Base-by-base conservation (phyloP, 2,797 vertebrate genomes). In the Ciconia nigra region DNA sequence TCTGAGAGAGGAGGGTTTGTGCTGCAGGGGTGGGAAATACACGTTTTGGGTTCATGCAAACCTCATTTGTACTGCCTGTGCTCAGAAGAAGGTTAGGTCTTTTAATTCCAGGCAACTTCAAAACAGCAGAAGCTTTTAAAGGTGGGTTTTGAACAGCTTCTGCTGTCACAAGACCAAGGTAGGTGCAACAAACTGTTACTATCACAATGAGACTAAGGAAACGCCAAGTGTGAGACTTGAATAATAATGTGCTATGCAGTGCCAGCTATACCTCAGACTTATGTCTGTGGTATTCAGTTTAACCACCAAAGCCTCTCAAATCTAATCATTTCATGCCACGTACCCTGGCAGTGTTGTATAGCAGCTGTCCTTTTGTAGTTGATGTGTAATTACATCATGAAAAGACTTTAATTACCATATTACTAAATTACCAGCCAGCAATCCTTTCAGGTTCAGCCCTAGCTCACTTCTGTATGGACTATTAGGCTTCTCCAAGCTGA, bases 201-300 rank as follows among this genome's bases (percentile, higher is more conserved):
- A 39, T 93, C 93, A 93, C 82, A 95, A 66, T 88, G 90, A 93
- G 65, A 79, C 72, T 69, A 83, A 95, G 89, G 76, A 96, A 91
- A 91, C 20, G 0, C 55, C 33, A 88, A 90, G 82, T 70, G 58
- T 92, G 95, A 94, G 97, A 91, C 93, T 88, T 88, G 97, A 97
- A 97, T 97, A 94, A 88, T 96, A 92, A 95, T 86, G 76, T 37
- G 29, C 55, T 83, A 3, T 73, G 84, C 15, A 3, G 35, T 96
- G 92, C 89, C 90, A 92, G 92, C 84, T 94, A 96, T 80, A 96
- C 84, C 93, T 97, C 94, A 96, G 93, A 91, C 93, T 93, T 95
- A 95, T 81, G 95, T 92, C 94, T 96, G 79, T 86, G 91, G 95
- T 88, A 97, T 97, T 97, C 94, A 97, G 95, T 97, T 97, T 97